Evolutionary conservation across 2,113 vertebrate genomes (phyloP).

Genomic region (Albula goreensis): DNA sequence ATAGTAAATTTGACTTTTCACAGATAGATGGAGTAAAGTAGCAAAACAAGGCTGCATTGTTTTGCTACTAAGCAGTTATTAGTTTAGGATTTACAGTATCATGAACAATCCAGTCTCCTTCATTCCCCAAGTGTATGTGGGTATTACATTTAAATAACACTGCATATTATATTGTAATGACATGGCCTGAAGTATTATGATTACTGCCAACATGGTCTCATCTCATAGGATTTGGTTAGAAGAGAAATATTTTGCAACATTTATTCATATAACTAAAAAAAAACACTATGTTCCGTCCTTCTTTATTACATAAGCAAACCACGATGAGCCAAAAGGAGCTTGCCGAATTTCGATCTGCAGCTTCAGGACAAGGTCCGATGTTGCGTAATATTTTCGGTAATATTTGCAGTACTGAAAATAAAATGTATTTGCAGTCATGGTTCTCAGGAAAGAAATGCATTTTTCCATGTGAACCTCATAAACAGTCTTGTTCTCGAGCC

Average conservation of each 20-base stretch:
- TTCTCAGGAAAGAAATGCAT: neutral
- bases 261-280: neutral
- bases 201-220: neutral
- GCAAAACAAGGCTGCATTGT: neutral
- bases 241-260: neutral
- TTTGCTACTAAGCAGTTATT: neutral
- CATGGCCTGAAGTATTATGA: neutral
- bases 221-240: neutral
- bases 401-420: neutral
- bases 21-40: neutral
- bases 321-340: constrained; percentile 1
- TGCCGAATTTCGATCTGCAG: neutral
- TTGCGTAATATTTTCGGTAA: constrained; percentile 20
- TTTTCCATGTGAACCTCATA: neutral
- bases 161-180: neutral
- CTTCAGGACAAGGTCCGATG: neutral
- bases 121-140: neutral
- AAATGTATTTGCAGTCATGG: neutral
- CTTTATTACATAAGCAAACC: constrained; percentile 3
- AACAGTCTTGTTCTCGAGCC: neutral
- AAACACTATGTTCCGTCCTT: neutral
- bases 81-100: neutral
- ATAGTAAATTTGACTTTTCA: neutral
- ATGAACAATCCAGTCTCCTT: neutral
- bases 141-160: neutral